A percentile compares a stretch with the other conserved stretches of the same genome.
Evolutionary conservation across 1,140 invertebrate genomes (phyloP).

Genomic region (Achroia grisella): DNA sequence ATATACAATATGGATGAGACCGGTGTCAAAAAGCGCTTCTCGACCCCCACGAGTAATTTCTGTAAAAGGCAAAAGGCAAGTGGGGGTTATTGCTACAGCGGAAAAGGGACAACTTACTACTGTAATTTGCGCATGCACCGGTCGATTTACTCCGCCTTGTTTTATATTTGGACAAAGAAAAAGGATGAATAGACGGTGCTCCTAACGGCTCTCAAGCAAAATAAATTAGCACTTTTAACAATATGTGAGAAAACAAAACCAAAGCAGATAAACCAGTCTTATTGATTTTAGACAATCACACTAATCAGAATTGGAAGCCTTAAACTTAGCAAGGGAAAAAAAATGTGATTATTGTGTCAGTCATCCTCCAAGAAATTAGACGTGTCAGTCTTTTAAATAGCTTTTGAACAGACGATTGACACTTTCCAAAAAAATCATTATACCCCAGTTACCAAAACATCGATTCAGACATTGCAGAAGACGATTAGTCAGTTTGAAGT

Average conservation of each 20-base stretch:
- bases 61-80: conserved; percentile 29
- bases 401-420: conserved; percentile 23
- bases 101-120: conserved; percentile 33
- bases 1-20: conserved; percentile 54
- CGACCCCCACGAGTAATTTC: conserved; percentile 37
- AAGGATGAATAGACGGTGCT: conserved; percentile 5
- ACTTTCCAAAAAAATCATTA: conserved; percentile 28
- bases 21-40: conserved; percentile 39
- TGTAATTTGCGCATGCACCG: conserved; percentile 13
- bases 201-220: background rate
- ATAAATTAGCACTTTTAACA: conserved; percentile 3
- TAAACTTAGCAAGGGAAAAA: background rate
- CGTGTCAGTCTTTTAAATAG: conserved; percentile 30
- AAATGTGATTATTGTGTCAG: too few relatives aligned
- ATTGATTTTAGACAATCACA: conserved; percentile 13
- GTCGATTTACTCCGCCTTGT: background rate
- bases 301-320: conserved; percentile 3
- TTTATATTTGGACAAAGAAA: conserved; percentile 1
- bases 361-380: conserved; percentile 52
- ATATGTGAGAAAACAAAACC: conserved; percentile 7
- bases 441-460: too few relatives aligned
- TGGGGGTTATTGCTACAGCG: conserved; percentile 7
- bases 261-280: conserved; percentile 5
- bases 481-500: too few relatives aligned
- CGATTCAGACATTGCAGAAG: too few relatives aligned